Base-by-base conservation (phyloP, 2,888 invertebrate species). In the Blera fallax region DNA sequence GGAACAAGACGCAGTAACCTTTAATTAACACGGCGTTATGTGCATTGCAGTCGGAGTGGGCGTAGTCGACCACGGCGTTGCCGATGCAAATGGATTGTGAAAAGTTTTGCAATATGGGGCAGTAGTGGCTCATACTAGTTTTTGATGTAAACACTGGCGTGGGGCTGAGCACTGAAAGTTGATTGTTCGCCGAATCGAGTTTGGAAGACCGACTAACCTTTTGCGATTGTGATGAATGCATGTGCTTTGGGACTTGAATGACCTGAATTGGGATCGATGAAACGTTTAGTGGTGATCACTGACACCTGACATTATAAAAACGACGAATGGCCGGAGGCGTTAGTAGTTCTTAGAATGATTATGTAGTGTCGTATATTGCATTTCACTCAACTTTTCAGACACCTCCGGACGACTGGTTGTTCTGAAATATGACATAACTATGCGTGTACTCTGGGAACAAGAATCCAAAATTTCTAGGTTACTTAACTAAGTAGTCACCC, bases 81-180 rank as follows among this genome's bases (percentile, higher is more conserved):
- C 8, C n/a, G 18, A 27, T 32, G 56, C 48, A 60, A 21, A 29
- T 24, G 48, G 40, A 14, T 37, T 29, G 8, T 45, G 37, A 29
- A 60, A 72, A 37, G 37, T 72, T 72, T 83, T 65, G 82, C 69
- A 78, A 78, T 82, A 58, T 72, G 29, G 72, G 65, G 6, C 58
- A 72, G 50, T 52, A 34, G 64, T 14, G 45, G 4, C 24, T 24
- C 24, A 24, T 24, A 48, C 76, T 32, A 29, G 16, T 58, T 65
- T 67, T 52, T 3, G 24, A 21, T 40, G 14, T 10, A 64, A 40
- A 64, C 52, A 14, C 29, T n/a, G 11, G 16, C n/a, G 50, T 29
- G 21, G 14, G n/a, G 24, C 14, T 64, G 48, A 27, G 45, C 54
- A 43, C 27, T 34, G 77, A 77, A 70, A 72, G 70, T 72, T 50